These are phyloP conservation scores for Lacerta viridis DNA, from an alignment of 2,797 vertebrate genomes.

Conservation along the genomic window DNA sequence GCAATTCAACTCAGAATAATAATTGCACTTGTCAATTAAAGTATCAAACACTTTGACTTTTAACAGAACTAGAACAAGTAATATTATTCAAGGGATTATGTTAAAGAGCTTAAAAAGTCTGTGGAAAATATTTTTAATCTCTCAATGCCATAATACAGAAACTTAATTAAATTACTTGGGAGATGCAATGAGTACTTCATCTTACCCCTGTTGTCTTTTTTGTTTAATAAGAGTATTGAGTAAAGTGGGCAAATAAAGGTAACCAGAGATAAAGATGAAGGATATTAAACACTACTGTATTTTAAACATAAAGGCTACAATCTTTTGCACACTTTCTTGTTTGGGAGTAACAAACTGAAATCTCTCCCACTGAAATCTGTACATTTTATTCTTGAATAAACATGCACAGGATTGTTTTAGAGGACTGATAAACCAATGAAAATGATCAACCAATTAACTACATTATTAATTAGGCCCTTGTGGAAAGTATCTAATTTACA, in stretches of 20 bases:
- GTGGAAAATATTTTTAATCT: background rate
- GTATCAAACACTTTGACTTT: slow-evolving; percentile 2
- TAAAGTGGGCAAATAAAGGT: background rate
- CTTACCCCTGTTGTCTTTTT: background rate
- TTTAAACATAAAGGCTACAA: background rate
- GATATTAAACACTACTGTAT: background rate
- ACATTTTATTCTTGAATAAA: background rate
- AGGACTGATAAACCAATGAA: background rate
- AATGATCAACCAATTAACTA: background rate
- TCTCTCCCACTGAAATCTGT: background rate
- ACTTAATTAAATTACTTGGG: slow-evolving; percentile 9
- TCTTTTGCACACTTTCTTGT: background rate
- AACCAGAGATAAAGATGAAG: background rate
- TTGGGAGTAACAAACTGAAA: too few relatives aligned
- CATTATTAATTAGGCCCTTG: background rate
- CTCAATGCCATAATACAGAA: background rate
- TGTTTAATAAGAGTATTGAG: background rate
- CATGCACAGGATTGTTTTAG: background rate
- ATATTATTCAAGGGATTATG: background rate
- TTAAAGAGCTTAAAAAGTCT: background rate
- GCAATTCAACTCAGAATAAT: slow-evolving; percentile 1
- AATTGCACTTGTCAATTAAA: background rate
- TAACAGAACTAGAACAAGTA: background rate
- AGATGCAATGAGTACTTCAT: background rate
- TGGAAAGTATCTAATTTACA: background rate